Evolutionary conservation across 2,113 vertebrate genomes (phyloP), one percentile per base, ranked within the genome.

Genomic region (Hippopotamus amphibius): DNA sequence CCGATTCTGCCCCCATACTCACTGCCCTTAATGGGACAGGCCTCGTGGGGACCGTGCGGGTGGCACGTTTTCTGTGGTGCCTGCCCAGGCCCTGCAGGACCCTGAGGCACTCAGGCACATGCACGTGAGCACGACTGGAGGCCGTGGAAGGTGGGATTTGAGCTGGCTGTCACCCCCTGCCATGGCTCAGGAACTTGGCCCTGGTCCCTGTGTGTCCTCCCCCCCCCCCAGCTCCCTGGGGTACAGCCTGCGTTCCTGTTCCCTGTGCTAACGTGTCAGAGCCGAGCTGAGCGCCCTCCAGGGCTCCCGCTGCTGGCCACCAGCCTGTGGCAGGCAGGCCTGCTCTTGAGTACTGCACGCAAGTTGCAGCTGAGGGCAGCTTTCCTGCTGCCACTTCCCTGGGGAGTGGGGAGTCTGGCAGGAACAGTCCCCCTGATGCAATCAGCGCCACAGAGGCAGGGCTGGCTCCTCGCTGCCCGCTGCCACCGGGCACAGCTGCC

Each of bases 11-110:
- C 77, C 86, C 68, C 12, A 55, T 1, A 0, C 74, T 77, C 50
- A 13, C 90, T 96, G 90, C 53, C 88, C 88, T 94, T 97, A 95
- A 79, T 93, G 88, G 96, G 86, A 97, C 93, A 97, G 93, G 91
- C 82, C 93, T 57, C 43, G 5, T 2, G 80, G 81, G 96, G 59
- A 93, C 65, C n/a, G 21, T 72, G 63, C 7, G 7, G 81, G 55
- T 77, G 69, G 50, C 85, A 85, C 3, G 6, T 59, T 90, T 96
- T 86, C 93, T 26, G 3, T 74, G 92, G 92, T 80, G 26, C 26
- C 33, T 85, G 63, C 66, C 88, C 28, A 46, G 84, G 59, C 37
- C 88, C 89, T 77, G 74, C 30, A 81, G 85, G 93, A 89, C 91
- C 86, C 81, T 5, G 50, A 74, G 79, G 30, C n/a, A 26, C 77